Evolutionary conservation across 2,888 invertebrate species (phyloP).

Genomic region (Rhingia rostrata): DNA sequence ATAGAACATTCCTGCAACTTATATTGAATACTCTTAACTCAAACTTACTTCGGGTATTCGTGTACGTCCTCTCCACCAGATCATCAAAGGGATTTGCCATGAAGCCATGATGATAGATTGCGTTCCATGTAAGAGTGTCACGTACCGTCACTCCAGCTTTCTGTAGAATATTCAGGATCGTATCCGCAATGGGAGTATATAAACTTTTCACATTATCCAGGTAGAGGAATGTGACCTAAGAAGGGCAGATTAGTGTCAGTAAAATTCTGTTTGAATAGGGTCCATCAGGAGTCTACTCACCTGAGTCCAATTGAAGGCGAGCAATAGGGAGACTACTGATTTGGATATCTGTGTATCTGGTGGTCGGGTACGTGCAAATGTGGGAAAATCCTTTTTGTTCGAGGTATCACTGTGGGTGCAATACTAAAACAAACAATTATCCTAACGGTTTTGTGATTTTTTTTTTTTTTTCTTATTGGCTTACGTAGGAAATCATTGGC

Average conservation of each 20-base stretch:
- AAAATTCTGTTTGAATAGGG: not conserved
- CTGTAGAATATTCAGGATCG: constrained; percentile 89
- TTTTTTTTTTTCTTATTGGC: constrained; percentile 81
- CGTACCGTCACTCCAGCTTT: constrained; percentile 89
- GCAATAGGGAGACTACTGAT: constrained; percentile 93
- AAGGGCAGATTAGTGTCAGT: not conserved
- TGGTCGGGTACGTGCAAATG: constrained; percentile 95
- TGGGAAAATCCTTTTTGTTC: constrained; percentile 93
- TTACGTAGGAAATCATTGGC: constrained; percentile 98
- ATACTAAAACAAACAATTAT: constrained; percentile 86
- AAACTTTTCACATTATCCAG: constrained; percentile 90
- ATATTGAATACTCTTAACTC: not conserved
- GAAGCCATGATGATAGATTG: constrained; percentile 92
- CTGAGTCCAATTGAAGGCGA: constrained; percentile 94
- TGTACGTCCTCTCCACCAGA: constrained; percentile 91
- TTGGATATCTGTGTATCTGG: constrained; percentile 97
- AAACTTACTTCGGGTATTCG: constrained; percentile 93
- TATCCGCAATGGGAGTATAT: constrained; percentile 90
- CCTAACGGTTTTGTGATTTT: not conserved
- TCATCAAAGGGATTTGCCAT: constrained; percentile 93
- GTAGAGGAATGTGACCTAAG: constrained; percentile 91
- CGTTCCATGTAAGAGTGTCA: constrained; percentile 86
- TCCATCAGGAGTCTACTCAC: constrained; percentile 83
- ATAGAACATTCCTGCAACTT: not conserved
- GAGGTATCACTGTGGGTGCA: constrained; percentile 95